These are phyloP conservation scores for Thamnophis sirtalis DNA, from an alignment of 2,113 vertebrate species.

Conservation along the genomic window DNA sequence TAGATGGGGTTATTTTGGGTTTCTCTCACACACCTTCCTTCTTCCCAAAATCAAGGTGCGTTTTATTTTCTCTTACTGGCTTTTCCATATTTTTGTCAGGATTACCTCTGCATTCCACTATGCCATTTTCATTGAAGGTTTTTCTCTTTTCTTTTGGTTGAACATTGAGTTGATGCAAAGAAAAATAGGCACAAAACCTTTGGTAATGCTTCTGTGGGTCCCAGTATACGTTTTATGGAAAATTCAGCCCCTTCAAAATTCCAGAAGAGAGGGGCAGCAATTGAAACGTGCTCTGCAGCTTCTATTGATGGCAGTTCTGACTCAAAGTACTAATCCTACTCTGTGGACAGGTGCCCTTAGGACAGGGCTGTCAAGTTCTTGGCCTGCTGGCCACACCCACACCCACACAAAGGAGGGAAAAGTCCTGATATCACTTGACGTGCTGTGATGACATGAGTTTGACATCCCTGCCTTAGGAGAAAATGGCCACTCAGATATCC, in stretches of 20 bases:
- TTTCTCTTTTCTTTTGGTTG: neutral
- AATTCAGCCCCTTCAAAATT: neutral
- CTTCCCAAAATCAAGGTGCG: neutral
- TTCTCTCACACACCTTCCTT: neutral
- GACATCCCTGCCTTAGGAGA: neutral
- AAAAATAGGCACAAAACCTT: neutral
- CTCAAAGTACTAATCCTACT: neutral
- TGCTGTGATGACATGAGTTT: too few relatives aligned
- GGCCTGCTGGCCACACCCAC: too few relatives aligned
- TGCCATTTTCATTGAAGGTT: neutral
- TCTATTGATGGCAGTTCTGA: neutral
- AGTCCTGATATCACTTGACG: too few relatives aligned
- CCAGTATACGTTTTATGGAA: neutral
- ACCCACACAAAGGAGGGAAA: too few relatives aligned
- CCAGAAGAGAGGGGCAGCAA: neutral
- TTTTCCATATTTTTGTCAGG: neutral
- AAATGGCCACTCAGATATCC: neutral
- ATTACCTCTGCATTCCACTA: neutral
- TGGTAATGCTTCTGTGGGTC: neutral
- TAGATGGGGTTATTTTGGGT: neutral
- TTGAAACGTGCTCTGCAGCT: neutral
- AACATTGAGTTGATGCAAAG: neutral
- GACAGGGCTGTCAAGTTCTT: neutral
- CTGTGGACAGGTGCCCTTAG: neutral
- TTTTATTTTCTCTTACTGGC: neutral